Percentiles rank a stretch among this genome's conserved stretches.
Conservation (phyloP, 1,140 invertebrate species). For the Camponotus pennsylvanicus region DNA sequence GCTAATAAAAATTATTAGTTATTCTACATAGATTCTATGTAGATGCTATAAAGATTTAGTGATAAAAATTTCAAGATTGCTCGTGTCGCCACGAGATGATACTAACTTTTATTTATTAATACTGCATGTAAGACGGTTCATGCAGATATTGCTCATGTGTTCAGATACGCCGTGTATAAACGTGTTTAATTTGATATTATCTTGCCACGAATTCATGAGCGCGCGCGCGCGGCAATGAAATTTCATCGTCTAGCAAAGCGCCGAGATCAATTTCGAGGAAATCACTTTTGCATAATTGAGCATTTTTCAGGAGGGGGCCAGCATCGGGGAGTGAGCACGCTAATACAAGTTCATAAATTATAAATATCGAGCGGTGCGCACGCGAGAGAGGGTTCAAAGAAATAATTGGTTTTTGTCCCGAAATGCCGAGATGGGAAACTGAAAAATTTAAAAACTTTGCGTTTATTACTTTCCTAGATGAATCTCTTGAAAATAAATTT, state of each 20-base stretch:
- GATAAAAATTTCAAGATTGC: background rate
- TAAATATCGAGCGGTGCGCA: conserved; percentile 38
- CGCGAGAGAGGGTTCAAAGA: conserved; percentile 33
- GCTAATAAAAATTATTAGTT: background rate
- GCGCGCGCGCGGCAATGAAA: conserved; percentile 23
- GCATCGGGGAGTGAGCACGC: conserved; percentile 6
- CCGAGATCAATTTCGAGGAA: conserved; percentile 51
- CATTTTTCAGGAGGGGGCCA: conserved; percentile 35
- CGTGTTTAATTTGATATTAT: conserved; percentile 37
- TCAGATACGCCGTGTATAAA: conserved; percentile 4
- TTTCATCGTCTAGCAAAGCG: conserved; percentile 55
- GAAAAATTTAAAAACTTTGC: conserved; percentile 23
- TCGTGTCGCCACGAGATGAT: background rate
- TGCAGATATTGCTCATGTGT: background rate
- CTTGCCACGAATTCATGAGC: conserved; percentile 48
- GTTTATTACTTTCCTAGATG: conserved; percentile 13
- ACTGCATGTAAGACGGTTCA: background rate
- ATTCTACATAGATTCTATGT: background rate
- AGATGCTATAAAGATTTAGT: background rate
- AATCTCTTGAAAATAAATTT: background rate
- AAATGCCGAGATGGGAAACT: conserved; percentile 8
- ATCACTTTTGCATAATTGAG: conserved; percentile 55
- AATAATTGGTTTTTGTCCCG: conserved; percentile 24
- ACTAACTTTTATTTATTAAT: conserved; percentile 1
- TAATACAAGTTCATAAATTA: conserved; percentile 57